Conservation (phyloP, 2,797 vertebrate genomes). For the Mormyrus proboscirostris region DNA sequence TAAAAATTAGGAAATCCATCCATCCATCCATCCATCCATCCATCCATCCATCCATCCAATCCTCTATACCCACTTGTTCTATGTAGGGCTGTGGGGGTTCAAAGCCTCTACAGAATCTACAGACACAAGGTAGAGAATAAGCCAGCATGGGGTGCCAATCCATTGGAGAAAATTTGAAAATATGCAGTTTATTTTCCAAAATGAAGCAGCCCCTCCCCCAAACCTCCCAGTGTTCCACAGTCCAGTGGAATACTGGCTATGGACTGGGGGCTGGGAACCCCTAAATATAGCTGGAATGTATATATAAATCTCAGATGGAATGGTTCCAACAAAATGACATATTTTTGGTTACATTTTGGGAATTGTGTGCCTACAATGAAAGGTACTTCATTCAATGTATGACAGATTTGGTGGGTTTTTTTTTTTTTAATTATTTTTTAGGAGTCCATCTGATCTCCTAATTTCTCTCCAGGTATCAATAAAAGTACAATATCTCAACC, state of each 20-base stretch:
- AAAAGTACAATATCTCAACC: no score
- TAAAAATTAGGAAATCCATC: background rate
- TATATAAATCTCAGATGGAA: background rate
- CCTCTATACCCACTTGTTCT: background rate
- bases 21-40: no score
- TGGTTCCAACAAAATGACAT: background rate
- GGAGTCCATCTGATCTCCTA: background rate
- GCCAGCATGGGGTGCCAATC: background rate
- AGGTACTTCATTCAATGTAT: background rate
- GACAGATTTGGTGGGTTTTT: background rate
- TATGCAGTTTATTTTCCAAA: background rate
- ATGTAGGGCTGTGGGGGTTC: background rate
- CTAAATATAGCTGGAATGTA: background rate
- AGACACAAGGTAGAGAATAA: background rate
- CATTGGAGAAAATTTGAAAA: background rate
- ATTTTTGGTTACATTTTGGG: background rate
- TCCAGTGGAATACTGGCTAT: background rate
- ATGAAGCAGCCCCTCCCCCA: background rate
- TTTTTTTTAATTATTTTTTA: background rate
- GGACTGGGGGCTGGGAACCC: background rate
- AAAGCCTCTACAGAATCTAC: background rate
- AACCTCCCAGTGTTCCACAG: background rate
- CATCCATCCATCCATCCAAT: background rate
- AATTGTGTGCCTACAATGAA: background rate
- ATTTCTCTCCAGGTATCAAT: background rate